Percentiles rank a stretch among this genome's conserved stretches.
Conservation (phyloP, 1,140 invertebrate species). For the Dendrolimus kikuchii region DNA sequence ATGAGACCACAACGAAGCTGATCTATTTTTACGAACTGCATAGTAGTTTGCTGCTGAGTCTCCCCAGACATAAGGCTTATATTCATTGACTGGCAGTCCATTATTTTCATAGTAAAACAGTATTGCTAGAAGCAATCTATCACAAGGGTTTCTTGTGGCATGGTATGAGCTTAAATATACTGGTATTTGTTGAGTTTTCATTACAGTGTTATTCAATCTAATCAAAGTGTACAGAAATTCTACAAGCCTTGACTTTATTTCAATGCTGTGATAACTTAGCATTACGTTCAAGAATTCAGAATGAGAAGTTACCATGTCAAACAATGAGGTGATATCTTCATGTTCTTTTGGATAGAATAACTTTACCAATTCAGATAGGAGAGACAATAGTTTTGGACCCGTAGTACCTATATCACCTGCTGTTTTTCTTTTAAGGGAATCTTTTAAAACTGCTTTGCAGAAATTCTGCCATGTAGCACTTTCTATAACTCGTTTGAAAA, state of each 20-base stretch:
- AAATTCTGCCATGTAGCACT: conserved; percentile 78
- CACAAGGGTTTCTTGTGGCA: conserved; percentile 76
- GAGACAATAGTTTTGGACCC: conserved; percentile 66
- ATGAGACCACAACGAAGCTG: conserved; percentile 76
- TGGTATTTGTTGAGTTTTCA: conserved; percentile 77
- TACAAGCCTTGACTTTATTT: conserved; percentile 74
- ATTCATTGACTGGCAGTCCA: conserved; percentile 76
- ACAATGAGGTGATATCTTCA: conserved; percentile 73
- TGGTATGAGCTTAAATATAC: conserved; percentile 81
- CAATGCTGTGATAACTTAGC: conserved; percentile 66
- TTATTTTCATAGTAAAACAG: conserved; percentile 77
- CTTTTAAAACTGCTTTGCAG: conserved; percentile 76
- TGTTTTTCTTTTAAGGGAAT: conserved; percentile 72
- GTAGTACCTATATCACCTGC: conserved; percentile 37
- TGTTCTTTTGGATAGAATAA: conserved; percentile 70
- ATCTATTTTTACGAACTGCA: conserved; percentile 76
- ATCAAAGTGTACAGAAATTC: conserved; percentile 75
- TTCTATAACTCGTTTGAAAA: conserved; percentile 66
- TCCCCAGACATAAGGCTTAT: conserved; percentile 86
- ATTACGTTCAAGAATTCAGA: conserved; percentile 81
- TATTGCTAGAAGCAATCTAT: conserved; percentile 77
- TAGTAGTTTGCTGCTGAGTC: conserved; percentile 83
- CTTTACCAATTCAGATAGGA: conserved; percentile 73
- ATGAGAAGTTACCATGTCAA: conserved; percentile 83
- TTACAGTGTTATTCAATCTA: conserved; percentile 74